Evolutionary conservation across 2,888 invertebrate genomes (phyloP).

Genomic region (Agrotis segetum): DNA sequence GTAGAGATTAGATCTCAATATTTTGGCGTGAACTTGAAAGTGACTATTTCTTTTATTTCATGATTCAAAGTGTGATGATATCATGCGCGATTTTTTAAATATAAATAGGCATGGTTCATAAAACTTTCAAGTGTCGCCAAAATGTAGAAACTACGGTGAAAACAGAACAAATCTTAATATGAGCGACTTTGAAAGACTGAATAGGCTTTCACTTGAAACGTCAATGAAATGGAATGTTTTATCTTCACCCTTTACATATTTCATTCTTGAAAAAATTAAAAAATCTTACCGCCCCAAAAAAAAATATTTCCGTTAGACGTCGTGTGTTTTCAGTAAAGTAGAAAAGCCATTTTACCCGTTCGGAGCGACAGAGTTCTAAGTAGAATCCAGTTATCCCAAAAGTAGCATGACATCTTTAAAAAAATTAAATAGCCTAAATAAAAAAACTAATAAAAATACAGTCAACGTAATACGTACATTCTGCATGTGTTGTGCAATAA

Average conservation of each 20-base stretch:
- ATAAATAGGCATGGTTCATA: constrained; percentile 39
- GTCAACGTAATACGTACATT: constrained; percentile 87
- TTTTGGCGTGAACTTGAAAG: constrained; percentile 59
- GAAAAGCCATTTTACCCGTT: constrained; percentile 58
- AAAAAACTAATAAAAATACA: constrained; percentile 64
- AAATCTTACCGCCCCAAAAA: constrained; percentile 41
- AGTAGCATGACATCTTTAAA: constrained; percentile 68
- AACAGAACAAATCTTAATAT: constrained; percentile 58
- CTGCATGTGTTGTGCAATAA: constrained; percentile 90
- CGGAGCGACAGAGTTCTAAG: constrained; percentile 74
- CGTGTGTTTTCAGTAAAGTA: constrained; percentile 52
- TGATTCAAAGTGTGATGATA: constrained; percentile 52
- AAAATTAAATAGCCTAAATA: constrained; percentile 73
- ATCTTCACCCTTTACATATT: constrained; percentile 18
- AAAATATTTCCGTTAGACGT: constrained; percentile 44
- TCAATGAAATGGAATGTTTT: constrained; percentile 38
- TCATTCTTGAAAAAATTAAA: constrained; percentile 25
- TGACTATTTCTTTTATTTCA: constrained; percentile 37
- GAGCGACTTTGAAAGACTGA: constrained; percentile 61
- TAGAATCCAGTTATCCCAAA: constrained; percentile 69
- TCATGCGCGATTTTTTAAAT: constrained; percentile 46
- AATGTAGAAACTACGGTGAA: constrained; percentile 31
- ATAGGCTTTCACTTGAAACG: constrained; percentile 55
- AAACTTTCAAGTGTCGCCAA: constrained; percentile 59
- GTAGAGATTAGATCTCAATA: constrained; percentile 65